Conservation (phyloP, 2,113 vertebrate genomes). For the Amblyornis subalaris region DNA sequence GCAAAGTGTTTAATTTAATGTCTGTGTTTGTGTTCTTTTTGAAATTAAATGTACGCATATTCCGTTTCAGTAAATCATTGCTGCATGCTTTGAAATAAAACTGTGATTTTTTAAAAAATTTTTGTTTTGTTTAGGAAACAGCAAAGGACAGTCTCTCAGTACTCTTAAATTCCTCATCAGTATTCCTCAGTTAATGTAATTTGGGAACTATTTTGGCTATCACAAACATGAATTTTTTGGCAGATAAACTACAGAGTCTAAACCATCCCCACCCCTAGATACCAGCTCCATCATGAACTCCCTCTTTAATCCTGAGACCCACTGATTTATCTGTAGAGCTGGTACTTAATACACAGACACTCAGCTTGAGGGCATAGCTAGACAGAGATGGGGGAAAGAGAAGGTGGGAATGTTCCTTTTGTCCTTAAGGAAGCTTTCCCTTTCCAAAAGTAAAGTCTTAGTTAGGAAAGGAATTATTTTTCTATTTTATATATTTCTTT, state of each 20-base stretch:
- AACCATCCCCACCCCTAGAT: neutral
- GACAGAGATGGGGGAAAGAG: neutral
- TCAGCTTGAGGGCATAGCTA: neutral
- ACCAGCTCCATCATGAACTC: neutral
- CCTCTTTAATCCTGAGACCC: neutral
- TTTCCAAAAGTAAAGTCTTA: neutral
- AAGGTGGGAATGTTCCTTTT: neutral
- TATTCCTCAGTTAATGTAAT: neutral
- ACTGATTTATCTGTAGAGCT: neutral
- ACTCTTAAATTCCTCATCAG: neutral
- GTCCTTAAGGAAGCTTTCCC: neutral
- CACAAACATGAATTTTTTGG: neutral
- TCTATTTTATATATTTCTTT: neutral
- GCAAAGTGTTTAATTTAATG: constrained; percentile 8
- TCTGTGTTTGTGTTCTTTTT: neutral
- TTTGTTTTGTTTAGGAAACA: neutral
- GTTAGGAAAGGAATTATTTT: neutral
- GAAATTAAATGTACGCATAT: neutral
- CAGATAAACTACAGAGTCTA: neutral
- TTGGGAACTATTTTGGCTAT: neutral
- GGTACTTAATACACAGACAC: no score
- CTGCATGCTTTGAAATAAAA: neutral
- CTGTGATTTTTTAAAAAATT: no score
- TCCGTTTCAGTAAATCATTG: constrained; percentile 21
- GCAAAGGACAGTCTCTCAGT: neutral